Evolutionary conservation across 2,888 invertebrate genomes (phyloP).

Genomic region (Ichneumon xanthorius): DNA sequence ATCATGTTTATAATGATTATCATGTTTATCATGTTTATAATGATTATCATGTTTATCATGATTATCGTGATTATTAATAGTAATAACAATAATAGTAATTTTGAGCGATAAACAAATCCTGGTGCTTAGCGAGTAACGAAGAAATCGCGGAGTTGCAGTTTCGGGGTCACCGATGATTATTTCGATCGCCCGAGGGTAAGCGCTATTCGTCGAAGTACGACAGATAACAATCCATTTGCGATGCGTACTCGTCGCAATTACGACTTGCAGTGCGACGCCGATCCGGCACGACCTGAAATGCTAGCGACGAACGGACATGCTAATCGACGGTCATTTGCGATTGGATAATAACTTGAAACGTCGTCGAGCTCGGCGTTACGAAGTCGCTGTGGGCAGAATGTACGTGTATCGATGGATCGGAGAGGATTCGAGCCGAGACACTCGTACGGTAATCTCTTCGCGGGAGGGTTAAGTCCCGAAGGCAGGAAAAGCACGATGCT

Average conservation of each 20-base stretch:
- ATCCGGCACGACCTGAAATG: not conserved
- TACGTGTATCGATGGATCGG: not conserved
- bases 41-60: too few relatives aligned
- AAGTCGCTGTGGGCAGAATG: not conserved
- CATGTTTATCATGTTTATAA: too few relatives aligned
- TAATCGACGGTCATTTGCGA: conserved; percentile 5
- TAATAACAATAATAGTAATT: not conserved
- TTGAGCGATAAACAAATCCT: not conserved
- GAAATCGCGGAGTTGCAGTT: not conserved
- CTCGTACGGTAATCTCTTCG: not conserved
- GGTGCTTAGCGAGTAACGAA: not conserved
- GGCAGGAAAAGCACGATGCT: conserved; percentile 25
- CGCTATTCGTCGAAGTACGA: not conserved
- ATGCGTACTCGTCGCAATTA: not conserved
- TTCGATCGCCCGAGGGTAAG: not conserved
- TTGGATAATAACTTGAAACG: not conserved
- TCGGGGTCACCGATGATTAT: not conserved
- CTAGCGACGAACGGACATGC: conserved; percentile 14
- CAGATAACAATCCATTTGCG: conserved; percentile 30
- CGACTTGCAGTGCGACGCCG: not conserved
- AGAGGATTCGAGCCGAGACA: not conserved
- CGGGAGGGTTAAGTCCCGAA: conserved; percentile 7
- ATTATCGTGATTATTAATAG: too few relatives aligned
- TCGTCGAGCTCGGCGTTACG: not conserved
- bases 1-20: too few relatives aligned